A percentile compares a stretch with the other conserved stretches of the same genome.
Conservation (phyloP, 1,140 invertebrate genomes). For the Idris sp. region DNA sequence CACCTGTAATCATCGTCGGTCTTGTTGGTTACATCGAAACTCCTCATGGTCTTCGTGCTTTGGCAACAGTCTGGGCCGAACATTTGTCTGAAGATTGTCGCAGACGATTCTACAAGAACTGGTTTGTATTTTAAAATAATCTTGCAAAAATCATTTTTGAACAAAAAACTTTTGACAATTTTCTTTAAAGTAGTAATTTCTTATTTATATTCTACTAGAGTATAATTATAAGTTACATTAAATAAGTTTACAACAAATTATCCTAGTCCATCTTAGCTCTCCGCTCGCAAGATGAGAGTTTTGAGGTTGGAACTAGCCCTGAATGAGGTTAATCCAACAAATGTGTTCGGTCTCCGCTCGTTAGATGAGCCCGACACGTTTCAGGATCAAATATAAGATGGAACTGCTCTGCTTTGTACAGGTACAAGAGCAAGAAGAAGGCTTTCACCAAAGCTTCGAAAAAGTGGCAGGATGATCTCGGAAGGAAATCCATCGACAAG, state of each 20-base stretch:
- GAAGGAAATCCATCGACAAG: conserved; percentile 97
- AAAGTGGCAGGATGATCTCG: conserved; percentile 98
- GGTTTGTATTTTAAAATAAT: conserved; percentile 91
- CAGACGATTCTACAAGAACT: conserved; percentile 99
- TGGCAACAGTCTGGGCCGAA: conserved; percentile 98
- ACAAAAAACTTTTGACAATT: no score
- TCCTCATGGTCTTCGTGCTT: conserved; percentile 94
- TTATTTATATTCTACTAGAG: no score
- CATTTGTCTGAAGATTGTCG: conserved; percentile 99
- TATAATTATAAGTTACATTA: not conserved
- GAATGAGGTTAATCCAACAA: conserved; percentile 59
- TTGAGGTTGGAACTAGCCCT: conserved; percentile 56
- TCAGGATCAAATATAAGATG: conserved; percentile 55
- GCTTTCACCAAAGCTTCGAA: conserved; percentile 99
- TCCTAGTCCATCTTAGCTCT: conserved; percentile 56
- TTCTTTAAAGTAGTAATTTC: no score
- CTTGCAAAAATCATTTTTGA: no score
- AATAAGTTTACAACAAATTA: no score
- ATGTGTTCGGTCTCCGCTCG: conserved; percentile 65
- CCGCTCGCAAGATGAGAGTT: conserved; percentile 68
- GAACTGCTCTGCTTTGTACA: conserved; percentile 75
- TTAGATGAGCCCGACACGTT: conserved; percentile 64
- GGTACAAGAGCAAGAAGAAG: conserved; percentile 99
- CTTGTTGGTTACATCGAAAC: conserved; percentile 99
- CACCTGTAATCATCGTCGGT: conserved; percentile 98